Evolutionary conservation across 2,888 invertebrate species (phyloP).

Genomic region (Limulus polyphemus): DNA sequence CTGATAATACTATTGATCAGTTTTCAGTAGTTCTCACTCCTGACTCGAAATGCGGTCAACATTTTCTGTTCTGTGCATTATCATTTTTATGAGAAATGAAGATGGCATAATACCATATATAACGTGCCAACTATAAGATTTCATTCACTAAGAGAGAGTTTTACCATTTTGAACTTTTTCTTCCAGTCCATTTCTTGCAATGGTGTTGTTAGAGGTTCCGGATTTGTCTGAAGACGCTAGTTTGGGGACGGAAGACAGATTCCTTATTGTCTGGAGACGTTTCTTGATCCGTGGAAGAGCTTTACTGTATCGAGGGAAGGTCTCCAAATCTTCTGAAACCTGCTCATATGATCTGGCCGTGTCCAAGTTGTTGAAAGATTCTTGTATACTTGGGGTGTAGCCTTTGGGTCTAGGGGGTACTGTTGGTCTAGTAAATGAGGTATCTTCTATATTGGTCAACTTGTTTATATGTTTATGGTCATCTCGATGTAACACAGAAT

Average conservation of each 20-base stretch:
- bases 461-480: conserved; percentile 57
- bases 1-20: too few species aligned
- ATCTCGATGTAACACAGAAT: conserved; percentile 32
- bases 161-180: conserved; percentile 69
- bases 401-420: conserved; percentile 64
- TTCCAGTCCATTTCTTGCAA: conserved; percentile 30
- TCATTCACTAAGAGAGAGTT: too few species aligned
- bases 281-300: conserved; percentile 33
- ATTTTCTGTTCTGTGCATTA: too few species aligned
- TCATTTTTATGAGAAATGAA: too few species aligned
- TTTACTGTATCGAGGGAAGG: conserved; percentile 34
- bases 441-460: conserved; percentile 67
- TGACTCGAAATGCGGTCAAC: too few species aligned
- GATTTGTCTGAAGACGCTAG: conserved; percentile 39
- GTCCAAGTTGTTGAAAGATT: conserved; percentile 61
- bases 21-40: too few species aligned
- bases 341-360: conserved; percentile 84
- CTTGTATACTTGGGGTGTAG: conserved; percentile 55
- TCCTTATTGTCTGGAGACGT: conserved; percentile 12
- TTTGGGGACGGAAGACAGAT: conserved; percentile 36
- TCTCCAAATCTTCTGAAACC: conserved; percentile 81
- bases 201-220: conserved; percentile 44
- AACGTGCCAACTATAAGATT: too few species aligned
- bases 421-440: conserved; percentile 42
- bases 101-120: too few species aligned